Evolutionary conservation across 2,888 invertebrate species (phyloP).

Genomic region (Oxyteleia sp.): DNA sequence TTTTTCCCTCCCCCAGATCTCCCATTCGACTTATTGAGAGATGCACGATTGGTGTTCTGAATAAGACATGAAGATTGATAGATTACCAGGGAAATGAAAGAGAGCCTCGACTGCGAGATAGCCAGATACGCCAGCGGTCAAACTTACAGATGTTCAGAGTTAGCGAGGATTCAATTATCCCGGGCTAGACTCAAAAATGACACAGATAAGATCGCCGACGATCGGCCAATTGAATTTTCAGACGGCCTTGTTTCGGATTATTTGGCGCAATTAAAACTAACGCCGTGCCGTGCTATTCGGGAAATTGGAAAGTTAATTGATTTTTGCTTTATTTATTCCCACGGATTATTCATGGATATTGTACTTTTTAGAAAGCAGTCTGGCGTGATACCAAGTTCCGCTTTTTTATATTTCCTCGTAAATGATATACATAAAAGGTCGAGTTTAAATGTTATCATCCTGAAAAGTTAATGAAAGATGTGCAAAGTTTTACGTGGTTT

Average conservation of each 20-base stretch:
- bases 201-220: no score
- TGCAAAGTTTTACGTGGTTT: slow-evolving; percentile 35
- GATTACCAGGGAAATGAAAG: no score
- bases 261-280: slow-evolving; percentile 6
- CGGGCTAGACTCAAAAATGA: no score
- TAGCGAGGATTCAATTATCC: no score
- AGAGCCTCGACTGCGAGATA: no score
- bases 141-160: no score
- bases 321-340: slow-evolving; percentile 18
- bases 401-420: slow-evolving; percentile 16
- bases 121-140: no score
- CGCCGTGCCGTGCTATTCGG: background rate
- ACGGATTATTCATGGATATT: slow-evolving; percentile 22
- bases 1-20: slow-evolving; percentile 40
- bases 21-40: no score
- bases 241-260: background rate
- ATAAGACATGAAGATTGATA: no score
- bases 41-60: no score
- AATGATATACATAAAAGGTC: slow-evolving; percentile 10
- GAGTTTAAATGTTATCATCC: slow-evolving; percentile 18
- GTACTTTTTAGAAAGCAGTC: background rate
- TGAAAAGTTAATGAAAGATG: slow-evolving; percentile 50
- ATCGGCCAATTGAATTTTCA: background rate
- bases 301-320: slow-evolving; percentile 26
- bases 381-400: slow-evolving; percentile 4